These are phyloP conservation scores for Bovichtus variegatus DNA, from an alignment of 2,797 vertebrate species.

Conservation along the genomic window DNA sequence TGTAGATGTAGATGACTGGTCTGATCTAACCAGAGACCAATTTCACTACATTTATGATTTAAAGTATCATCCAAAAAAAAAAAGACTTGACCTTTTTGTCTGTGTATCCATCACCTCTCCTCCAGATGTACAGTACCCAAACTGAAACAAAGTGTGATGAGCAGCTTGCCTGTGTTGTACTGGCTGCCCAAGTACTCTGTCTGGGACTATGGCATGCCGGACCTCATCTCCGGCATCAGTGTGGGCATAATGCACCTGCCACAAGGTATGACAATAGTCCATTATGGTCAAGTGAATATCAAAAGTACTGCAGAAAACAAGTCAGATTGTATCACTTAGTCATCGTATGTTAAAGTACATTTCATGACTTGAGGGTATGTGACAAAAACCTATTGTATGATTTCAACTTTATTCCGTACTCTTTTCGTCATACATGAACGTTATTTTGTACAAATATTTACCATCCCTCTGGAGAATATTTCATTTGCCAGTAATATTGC, in stretches of 20 bases:
- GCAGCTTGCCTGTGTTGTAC: constrained; percentile 87
- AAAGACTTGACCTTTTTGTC: neutral
- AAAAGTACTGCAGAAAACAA: neutral
- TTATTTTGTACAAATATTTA: neutral
- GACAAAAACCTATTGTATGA: neutral
- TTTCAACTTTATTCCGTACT: neutral
- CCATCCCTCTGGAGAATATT: neutral
- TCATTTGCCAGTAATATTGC: neutral
- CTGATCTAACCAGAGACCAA: neutral
- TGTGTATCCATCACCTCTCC: constrained; percentile 11
- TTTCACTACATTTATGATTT: neutral
- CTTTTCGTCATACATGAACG: neutral
- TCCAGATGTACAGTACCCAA: constrained; percentile 85
- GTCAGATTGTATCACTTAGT: neutral
- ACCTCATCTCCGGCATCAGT: constrained; percentile 93
- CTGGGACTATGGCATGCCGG: constrained; percentile 93
- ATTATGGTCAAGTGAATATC: neutral
- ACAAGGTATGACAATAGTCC: constrained; percentile 87
- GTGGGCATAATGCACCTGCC: constrained; percentile 98
- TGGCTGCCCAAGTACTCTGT: constrained; percentile 95
- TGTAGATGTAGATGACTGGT: neutral
- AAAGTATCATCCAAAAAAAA: neutral
- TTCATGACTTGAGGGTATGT: neutral
- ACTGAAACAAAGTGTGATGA: constrained; percentile 84
- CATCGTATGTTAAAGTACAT: neutral